A percentile compares a stretch with the other conserved stretches of the same genome.
phyloP scores from a whole-genome alignment of 1,140 invertebrate genomes.

The Oncopodura yosiiana region DNA sequence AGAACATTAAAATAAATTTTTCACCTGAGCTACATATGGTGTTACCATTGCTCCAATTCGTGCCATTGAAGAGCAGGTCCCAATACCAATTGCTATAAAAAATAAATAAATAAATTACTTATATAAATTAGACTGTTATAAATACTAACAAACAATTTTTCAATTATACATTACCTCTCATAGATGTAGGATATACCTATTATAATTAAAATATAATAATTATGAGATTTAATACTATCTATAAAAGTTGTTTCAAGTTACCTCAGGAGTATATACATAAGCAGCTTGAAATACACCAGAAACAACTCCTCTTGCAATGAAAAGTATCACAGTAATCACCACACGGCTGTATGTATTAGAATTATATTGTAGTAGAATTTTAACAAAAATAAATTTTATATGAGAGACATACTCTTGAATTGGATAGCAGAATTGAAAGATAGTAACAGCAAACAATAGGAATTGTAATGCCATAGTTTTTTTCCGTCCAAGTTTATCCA shows the following conservation, averaged over 20 bases:
- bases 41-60: slow-evolving; percentile 84
- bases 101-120: too few relatives aligned
- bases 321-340: slow-evolving; percentile 71
- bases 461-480: slow-evolving; percentile 92
- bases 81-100: slow-evolving; percentile 80
- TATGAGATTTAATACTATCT: background rate
- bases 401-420: slow-evolving; percentile 55
- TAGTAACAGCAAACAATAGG: slow-evolving; percentile 69
- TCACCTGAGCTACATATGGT: slow-evolving; percentile 83
- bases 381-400: background rate
- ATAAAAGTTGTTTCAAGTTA: slow-evolving; percentile 38
- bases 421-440: slow-evolving; percentile 67
- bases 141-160: too few relatives aligned
- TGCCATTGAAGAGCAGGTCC: slow-evolving; percentile 80
- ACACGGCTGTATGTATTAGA: slow-evolving; percentile 62
- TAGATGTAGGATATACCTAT: slow-evolving; percentile 74
- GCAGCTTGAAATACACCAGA: slow-evolving; percentile 88
- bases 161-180: too few relatives aligned
- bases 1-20: background rate
- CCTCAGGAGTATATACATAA: slow-evolving; percentile 91
- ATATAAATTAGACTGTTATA: too few relatives aligned
- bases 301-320: slow-evolving; percentile 81
- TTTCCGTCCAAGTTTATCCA: slow-evolving; percentile 81
- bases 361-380: too few relatives aligned
- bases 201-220: slow-evolving; percentile 23